These are phyloP conservation scores for Plagodis pulveraria DNA, from an alignment of 2,888 invertebrate species.

Conservation along the genomic window DNA sequence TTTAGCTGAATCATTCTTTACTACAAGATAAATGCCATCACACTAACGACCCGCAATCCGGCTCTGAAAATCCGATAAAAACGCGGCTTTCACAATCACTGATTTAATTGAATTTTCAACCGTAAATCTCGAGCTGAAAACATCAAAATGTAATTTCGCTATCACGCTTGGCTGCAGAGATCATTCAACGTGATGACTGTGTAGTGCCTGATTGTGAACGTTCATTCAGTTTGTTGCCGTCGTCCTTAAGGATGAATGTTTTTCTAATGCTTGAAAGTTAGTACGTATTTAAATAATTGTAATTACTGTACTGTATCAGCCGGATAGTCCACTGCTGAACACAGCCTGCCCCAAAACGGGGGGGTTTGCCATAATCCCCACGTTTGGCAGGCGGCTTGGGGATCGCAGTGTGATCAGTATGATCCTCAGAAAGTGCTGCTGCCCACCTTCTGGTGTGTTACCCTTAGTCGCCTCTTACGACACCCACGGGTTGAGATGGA, in stretches of 20 bases:
- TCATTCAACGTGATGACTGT: conserved; percentile 39
- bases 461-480: too few relatives aligned
- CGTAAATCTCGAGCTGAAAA: conserved; percentile 53
- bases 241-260: conserved; percentile 31
- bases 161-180: conserved; percentile 41
- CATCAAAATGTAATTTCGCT: conserved; percentile 59
- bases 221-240: conserved; percentile 9
- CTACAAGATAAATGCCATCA: conserved; percentile 49
- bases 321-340: too few relatives aligned
- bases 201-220: conserved; percentile 14
- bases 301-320: too few relatives aligned
- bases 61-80: conserved; percentile 44
- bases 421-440: too few relatives aligned
- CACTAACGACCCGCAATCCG: conserved; percentile 47
- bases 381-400: too few relatives aligned
- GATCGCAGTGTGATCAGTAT: too few relatives aligned
- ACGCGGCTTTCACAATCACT: conserved; percentile 46
- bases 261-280: conserved; percentile 39
- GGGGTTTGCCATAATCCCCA: too few relatives aligned
- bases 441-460: too few relatives aligned
- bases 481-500: too few relatives aligned
- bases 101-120: conserved; percentile 62
- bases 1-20: conserved; percentile 56
- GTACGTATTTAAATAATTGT: neutral
- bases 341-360: too few relatives aligned